phyloP scores from a whole-genome alignment of 2,113 vertebrate species.

The Saimiri boliviensis region DNA sequence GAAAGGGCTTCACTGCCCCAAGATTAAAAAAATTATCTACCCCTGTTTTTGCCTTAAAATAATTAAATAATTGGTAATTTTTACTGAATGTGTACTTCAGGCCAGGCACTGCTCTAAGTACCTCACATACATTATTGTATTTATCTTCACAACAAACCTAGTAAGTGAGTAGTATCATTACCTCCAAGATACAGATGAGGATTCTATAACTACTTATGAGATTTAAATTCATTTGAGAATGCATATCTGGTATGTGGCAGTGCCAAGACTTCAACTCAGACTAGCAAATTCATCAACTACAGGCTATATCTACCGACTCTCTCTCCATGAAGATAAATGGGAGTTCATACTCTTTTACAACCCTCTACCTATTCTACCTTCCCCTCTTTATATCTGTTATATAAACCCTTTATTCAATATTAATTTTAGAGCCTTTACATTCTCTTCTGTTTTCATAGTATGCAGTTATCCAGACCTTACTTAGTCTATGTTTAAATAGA shows the following conservation, averaged over 20 bases:
- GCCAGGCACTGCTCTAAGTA: not conserved
- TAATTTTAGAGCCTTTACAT: conserved; percentile 34
- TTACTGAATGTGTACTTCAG: not conserved
- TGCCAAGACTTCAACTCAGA: not conserved
- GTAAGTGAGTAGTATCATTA: not conserved
- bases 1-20: conserved; percentile 17
- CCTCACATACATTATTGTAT: not conserved
- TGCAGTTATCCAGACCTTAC: not conserved
- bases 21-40: conserved; percentile 43
- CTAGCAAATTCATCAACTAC: not conserved
- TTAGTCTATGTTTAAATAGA: conserved; percentile 1
- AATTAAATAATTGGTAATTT: not conserved
- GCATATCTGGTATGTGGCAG: not conserved
- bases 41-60: conserved; percentile 44
- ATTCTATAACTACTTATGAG: not conserved
- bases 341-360: not conserved
- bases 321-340: not conserved
- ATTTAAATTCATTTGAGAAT: not conserved
- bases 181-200: not conserved
- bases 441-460: conserved; percentile 15
- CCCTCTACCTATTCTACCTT: not conserved
- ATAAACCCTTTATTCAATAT: not conserved
- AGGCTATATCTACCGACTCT: not conserved
- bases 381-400: not conserved
- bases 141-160: not conserved